Conservation (phyloP, 1,140 invertebrate genomes). For the Potamilus streckersoni region DNA sequence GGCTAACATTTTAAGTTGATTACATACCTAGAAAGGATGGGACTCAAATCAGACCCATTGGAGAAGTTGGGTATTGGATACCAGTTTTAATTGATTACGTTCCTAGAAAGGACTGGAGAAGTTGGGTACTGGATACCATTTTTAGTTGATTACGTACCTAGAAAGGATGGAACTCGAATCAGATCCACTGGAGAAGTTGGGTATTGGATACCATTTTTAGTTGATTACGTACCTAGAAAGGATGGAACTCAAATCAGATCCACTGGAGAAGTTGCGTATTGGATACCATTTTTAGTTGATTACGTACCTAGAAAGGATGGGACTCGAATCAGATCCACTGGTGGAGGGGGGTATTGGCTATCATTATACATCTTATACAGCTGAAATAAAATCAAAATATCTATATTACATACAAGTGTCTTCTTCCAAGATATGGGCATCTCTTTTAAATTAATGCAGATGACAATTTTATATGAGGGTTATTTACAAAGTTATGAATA, state of each 20-base stretch:
- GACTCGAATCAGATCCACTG: slow-evolving; percentile 92
- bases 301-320: slow-evolving; percentile 90
- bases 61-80: slow-evolving; percentile 75
- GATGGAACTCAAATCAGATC: slow-evolving; percentile 94
- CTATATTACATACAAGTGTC: too few relatives aligned
- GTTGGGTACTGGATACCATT: slow-evolving; percentile 68
- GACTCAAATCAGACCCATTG: slow-evolving; percentile 92
- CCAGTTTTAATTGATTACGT: slow-evolving; percentile 41
- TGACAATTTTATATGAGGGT: too few relatives aligned
- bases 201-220: slow-evolving; percentile 10
- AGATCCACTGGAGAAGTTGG: slow-evolving; percentile 91
- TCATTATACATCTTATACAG: slow-evolving; percentile 91
- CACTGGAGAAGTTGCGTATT: slow-evolving; percentile 82
- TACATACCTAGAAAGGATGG: slow-evolving; percentile 90
- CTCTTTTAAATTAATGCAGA: too few relatives aligned
- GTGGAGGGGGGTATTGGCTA: slow-evolving; percentile 80
- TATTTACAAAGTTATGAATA: too few relatives aligned
- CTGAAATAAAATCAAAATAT: slow-evolving; percentile 39
- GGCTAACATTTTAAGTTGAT: slow-evolving; percentile 75
- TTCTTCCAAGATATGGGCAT: too few relatives aligned
- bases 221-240: slow-evolving; percentile 81
- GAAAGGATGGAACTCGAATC: slow-evolving; percentile 92
- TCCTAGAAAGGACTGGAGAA: slow-evolving; percentile 94
- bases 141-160: slow-evolving; percentile 74
- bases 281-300: slow-evolving; percentile 75